Conservation (phyloP, 1,140 invertebrate genomes). For the Xylocopa sonorina region DNA sequence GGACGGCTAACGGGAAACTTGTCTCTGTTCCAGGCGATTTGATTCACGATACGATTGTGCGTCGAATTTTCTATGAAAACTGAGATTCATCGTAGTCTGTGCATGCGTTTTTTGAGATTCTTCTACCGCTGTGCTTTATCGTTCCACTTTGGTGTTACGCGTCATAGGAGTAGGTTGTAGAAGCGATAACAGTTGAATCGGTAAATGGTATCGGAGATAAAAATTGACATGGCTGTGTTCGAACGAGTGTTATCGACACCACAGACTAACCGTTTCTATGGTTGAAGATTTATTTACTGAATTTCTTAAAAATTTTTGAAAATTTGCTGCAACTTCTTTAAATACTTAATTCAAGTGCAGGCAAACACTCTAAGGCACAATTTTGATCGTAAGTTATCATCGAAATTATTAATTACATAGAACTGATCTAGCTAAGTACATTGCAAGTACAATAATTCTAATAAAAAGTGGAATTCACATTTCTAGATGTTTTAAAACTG, state of each 20-base stretch:
- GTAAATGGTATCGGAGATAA: constrained; percentile 6
- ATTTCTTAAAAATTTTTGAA: no score
- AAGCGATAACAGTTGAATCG: neutral
- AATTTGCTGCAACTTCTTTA: no score
- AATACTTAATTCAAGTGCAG: no score
- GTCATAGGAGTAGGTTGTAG: neutral
- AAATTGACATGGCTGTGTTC: constrained; percentile 24
- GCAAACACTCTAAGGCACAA: no score
- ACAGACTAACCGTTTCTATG: neutral
- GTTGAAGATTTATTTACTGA: no score
- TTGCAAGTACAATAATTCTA: no score
- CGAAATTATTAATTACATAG: no score
- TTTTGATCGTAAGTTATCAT: no score
- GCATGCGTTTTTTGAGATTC: no score
- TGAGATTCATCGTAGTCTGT: neutral
- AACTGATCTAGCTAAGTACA: no score
- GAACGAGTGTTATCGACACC: constrained; percentile 41
- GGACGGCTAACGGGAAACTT: neutral
- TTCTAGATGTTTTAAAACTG: no score
- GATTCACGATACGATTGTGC: neutral
- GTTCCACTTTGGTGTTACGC: constrained; percentile 6
- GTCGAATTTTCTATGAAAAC: neutral
- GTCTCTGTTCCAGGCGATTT: neutral
- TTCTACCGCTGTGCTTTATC: neutral
- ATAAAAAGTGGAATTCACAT: no score